Evolutionary conservation across 1,140 invertebrate species (phyloP).

Genomic region (Diabrotica undecimpunctata): DNA sequence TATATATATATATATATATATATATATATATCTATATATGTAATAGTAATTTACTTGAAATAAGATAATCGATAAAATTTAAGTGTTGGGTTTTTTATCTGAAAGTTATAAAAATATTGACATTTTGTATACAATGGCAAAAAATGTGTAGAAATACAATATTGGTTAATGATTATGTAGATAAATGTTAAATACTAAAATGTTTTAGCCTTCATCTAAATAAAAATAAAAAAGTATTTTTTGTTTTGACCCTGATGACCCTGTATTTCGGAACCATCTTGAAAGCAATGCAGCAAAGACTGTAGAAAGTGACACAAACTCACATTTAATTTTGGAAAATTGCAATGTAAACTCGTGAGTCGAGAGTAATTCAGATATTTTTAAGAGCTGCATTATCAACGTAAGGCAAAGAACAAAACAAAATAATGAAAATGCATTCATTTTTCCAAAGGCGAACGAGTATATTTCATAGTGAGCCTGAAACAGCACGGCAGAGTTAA

Average conservation of each 20-base stretch:
- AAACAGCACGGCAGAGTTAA: slow-evolving; percentile 23
- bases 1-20: no score
- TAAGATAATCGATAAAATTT: no score
- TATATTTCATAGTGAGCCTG: slow-evolving; percentile 25
- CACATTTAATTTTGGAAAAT: not conserved
- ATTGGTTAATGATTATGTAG: no score
- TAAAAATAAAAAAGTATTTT: no score
- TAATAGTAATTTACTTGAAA: no score
- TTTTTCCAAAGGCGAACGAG: slow-evolving; percentile 29
- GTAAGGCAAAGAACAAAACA: slow-evolving; percentile 24
- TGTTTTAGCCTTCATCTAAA: no score
- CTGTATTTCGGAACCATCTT: not conserved
- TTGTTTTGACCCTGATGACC: not conserved
- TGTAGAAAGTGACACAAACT: not conserved
- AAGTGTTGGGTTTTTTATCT: no score
- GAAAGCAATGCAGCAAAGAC: not conserved
- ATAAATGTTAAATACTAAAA: no score
- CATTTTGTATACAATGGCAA: no score
- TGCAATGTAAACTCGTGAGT: slow-evolving; percentile 8
- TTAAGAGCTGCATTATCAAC: slow-evolving; percentile 22
- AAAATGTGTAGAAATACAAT: no score
- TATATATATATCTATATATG: no score
- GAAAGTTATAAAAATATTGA: no score
- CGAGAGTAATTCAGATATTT: slow-evolving; percentile 8
- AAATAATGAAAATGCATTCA: slow-evolving; percentile 42